Conservation (phyloP, 2,888 invertebrate genomes). For the Lepidonotus clava region DNA sequence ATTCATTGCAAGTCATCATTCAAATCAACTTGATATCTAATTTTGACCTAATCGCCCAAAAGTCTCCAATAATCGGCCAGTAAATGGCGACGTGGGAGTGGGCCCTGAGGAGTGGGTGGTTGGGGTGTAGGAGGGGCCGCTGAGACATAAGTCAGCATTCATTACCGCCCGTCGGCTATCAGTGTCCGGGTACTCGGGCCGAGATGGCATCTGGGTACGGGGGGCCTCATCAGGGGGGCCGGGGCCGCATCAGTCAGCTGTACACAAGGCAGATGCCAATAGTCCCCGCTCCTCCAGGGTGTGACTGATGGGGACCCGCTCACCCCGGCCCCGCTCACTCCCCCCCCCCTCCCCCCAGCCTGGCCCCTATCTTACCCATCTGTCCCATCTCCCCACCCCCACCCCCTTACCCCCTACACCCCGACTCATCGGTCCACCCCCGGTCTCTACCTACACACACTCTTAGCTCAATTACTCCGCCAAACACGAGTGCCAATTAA, state of each 20-base stretch:
- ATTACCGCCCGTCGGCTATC: background rate
- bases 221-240: constrained; percentile 28
- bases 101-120: too few relatives aligned
- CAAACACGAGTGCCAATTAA: constrained; percentile 51
- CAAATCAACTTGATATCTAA: too few relatives aligned
- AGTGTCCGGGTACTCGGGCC: background rate
- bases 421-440: background rate
- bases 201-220: too few relatives aligned
- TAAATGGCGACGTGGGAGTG: too few relatives aligned
- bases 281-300: background rate
- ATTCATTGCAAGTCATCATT: too few relatives aligned
- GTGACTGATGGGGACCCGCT: constrained; percentile 6
- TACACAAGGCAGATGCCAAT: constrained; percentile 40
- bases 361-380: background rate
- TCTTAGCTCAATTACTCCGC: constrained; percentile 46
- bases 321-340: background rate
- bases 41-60: too few relatives aligned
- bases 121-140: too few relatives aligned
- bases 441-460: background rate
- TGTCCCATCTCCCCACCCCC: constrained; percentile 18
- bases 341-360: background rate
- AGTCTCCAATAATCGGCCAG: too few relatives aligned
- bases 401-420: background rate
- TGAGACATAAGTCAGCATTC: constrained; percentile 43
- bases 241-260: constrained; percentile 30